A percentile compares a stretch with the other conserved stretches of the same genome.
Conservation (phyloP, 1,140 invertebrate species). For the Drosophila bipectinata region DNA sequence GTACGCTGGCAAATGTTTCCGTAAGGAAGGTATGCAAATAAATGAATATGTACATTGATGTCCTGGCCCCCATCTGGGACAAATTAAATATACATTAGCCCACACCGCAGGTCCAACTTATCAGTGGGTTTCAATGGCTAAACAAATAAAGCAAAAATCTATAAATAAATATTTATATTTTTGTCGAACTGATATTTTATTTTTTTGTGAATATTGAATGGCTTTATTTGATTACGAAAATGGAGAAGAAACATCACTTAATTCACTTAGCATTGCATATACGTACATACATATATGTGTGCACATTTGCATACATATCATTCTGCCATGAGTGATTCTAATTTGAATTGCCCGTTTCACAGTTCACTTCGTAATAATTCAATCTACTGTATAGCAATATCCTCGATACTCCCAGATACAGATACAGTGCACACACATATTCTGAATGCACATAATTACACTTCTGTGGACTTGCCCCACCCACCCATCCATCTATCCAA, state of each 20-base stretch:
- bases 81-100: constrained; percentile 48
- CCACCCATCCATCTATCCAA: background rate
- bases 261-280: constrained; percentile 33
- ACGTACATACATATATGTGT: constrained; percentile 5
- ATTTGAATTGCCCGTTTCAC: constrained; percentile 51
- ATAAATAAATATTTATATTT: constrained; percentile 44
- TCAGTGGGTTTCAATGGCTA: constrained; percentile 23
- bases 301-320: constrained; percentile 40
- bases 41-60: constrained; percentile 30
- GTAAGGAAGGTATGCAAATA: constrained; percentile 43
- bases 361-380: constrained; percentile 50
- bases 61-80: constrained; percentile 36
- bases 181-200: constrained; percentile 8
- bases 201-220: constrained; percentile 20
- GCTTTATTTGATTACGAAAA: constrained; percentile 40
- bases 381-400: constrained; percentile 33
- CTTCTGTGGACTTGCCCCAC: background rate
- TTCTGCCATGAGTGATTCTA: constrained; percentile 39
- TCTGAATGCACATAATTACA: constrained; percentile 40
- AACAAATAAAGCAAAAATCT: constrained; percentile 43
- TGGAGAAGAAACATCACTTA: constrained; percentile 39
- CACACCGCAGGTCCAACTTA: constrained; percentile 17
- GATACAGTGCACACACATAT: background rate
- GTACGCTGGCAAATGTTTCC: constrained; percentile 26
- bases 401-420: constrained; percentile 3